These are phyloP conservation scores for Thamnophis elegans DNA, from an alignment of 2,797 vertebrate genomes.

Conservation along the genomic window DNA sequence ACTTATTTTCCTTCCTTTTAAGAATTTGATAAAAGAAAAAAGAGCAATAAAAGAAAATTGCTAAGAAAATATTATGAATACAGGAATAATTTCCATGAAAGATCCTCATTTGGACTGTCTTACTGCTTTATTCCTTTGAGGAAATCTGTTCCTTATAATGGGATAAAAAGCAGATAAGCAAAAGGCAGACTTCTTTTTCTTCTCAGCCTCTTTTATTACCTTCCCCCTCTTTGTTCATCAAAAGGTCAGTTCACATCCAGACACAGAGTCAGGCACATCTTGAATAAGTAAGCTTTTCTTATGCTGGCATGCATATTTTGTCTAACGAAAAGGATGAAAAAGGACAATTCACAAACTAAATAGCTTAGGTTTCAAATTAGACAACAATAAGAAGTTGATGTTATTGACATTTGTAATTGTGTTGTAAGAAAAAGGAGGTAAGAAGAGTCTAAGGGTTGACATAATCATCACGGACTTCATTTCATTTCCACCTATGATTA, in stretches of 20 bases:
- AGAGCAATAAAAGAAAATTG: not conserved
- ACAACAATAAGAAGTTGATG: not conserved
- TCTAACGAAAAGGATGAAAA: not conserved
- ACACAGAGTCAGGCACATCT: not conserved
- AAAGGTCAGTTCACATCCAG: not conserved
- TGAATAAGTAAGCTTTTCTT: not conserved
- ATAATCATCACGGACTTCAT: not conserved
- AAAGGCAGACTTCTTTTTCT: not conserved
- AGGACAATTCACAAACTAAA: not conserved
- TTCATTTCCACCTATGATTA: not conserved
- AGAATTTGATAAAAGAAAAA: not conserved
- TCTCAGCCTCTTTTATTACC: not conserved
- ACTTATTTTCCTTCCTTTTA: not conserved
- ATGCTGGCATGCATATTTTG: not conserved
- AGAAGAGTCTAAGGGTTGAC: not conserved
- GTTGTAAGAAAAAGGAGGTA: not conserved
- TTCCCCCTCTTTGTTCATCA: not conserved
- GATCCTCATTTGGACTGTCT: not conserved
- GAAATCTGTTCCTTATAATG: not conserved
- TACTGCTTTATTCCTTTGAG: not conserved
- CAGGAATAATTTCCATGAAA: not conserved
- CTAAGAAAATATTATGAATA: not conserved
- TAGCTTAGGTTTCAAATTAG: not conserved
- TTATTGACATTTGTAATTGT: not conserved
- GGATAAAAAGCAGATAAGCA: not conserved